Base-by-base conservation (phyloP, 1,140 invertebrate genomes). In the Brachystomella parvula region DNA sequence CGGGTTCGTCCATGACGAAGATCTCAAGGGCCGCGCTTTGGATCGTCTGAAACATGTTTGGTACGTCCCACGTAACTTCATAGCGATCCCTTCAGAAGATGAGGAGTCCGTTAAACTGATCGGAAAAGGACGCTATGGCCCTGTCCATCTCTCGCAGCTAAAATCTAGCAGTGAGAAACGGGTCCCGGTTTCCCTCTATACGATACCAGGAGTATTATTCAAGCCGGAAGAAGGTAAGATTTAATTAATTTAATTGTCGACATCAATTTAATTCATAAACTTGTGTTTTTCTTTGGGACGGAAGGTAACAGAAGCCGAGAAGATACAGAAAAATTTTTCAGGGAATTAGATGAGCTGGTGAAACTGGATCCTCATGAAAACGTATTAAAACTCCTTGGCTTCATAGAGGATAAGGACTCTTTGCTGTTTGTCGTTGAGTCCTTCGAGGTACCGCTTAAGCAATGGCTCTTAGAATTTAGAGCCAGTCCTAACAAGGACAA, bases 121-220 rank as follows among this genome's bases (percentile, higher is more conserved):
- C 33, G 85, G 85, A 0, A 77, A 85, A n/a, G 89, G 89, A 26
- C 82, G 82, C 70, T 92, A 87, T 78, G 89, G 89, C 0, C 83
- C 84, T 57, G 84, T 91, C 21, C 84, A 74, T 53, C n/a, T 66
- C 19, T 66, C 61, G 32, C 64, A 64, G 17, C 47, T 75, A 61
- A 73, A 63, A 65, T 68, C 58, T 33, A 71, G 39, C 32, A n/a
- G n/a, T n/a, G n/a, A 24, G 49, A 53, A 15, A 26, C 49, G 6
- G 59, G 59, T 3, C 3, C 71, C 71, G 39, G 61, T 73, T 19
- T 68, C 65, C 9, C 39, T 73, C 3, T 68, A 65, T 35, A 49
- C 67, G 3, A 26, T 72, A 17, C 53, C 68, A 1, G 30, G 35
- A 33, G 61, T 9, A 9, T 44, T 53, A n/a, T 31, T 69, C 3